A percentile compares a stretch with the other conserved stretches of the same genome.
phyloP scores from a whole-genome alignment of 2,797 vertebrate genomes.

The Crenichthys baileyi region DNA sequence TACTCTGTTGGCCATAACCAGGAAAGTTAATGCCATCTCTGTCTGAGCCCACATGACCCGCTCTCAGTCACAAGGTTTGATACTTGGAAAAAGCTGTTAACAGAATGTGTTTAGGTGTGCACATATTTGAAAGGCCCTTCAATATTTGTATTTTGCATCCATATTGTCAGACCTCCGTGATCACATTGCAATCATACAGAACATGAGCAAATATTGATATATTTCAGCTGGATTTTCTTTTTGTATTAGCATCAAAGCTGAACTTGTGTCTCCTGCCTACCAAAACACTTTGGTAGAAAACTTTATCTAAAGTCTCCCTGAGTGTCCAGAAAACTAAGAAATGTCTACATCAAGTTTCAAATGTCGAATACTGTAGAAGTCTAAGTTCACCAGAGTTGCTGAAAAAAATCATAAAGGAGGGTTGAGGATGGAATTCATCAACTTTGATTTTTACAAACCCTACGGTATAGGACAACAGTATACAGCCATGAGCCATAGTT shows the following conservation, averaged over 20 bases:
- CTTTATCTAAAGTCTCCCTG: too few species aligned
- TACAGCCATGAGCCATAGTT: too few species aligned
- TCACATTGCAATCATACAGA: background rate
- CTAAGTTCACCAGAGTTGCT: too few species aligned
- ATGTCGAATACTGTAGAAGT: too few species aligned
- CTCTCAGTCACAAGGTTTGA: conserved; percentile 21
- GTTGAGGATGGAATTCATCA: too few species aligned
- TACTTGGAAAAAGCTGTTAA: conserved; percentile 24
- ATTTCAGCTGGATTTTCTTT: background rate
- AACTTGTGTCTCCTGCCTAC: too few species aligned
- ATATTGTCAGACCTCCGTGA: background rate
- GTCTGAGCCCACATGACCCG: background rate
- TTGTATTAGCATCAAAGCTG: background rate
- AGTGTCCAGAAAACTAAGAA: too few species aligned
- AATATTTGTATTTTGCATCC: background rate
- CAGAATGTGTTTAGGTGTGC: conserved; percentile 2
- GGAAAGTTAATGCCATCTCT: conserved; percentile 27
- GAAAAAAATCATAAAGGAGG: too few species aligned
- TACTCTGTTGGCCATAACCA: background rate
- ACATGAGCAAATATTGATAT: background rate
- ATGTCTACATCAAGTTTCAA: too few species aligned
- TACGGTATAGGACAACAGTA: too few species aligned
- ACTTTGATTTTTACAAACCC: too few species aligned
- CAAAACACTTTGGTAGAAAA: too few species aligned
- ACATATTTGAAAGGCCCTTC: background rate